phyloP scores from a whole-genome alignment of 2,113 vertebrate species.

The Theristicus caerulescens region DNA sequence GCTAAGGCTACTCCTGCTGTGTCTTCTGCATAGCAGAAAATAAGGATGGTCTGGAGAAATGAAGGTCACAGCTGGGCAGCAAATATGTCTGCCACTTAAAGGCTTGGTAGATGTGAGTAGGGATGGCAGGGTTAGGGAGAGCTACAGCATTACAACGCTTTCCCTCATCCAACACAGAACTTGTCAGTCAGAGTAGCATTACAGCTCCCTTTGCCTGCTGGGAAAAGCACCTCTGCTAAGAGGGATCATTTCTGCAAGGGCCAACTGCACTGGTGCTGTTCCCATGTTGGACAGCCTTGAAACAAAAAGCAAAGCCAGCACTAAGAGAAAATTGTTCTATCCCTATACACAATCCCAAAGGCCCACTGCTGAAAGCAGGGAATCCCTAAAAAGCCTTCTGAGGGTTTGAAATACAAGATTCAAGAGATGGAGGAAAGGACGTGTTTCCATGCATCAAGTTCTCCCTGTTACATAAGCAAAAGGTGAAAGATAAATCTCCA shows the following conservation, averaged over 20 bases:
- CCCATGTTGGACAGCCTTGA: background rate
- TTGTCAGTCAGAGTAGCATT: background rate
- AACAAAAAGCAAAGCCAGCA: background rate
- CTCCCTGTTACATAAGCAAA: background rate
- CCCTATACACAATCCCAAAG: background rate
- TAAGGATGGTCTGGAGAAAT: background rate
- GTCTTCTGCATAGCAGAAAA: background rate
- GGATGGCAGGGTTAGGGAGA: background rate
- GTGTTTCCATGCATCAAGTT: background rate
- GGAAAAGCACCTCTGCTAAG: background rate
- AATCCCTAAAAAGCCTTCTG: background rate
- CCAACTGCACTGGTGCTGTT: background rate
- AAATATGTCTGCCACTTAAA: background rate
- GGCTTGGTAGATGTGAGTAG: background rate
- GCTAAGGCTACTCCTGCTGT: background rate
- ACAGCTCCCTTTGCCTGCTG: background rate
- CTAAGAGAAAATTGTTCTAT: background rate
- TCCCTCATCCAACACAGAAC: background rate
- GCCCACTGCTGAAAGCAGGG: background rate
- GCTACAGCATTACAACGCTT: background rate
- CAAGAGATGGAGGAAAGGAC: background rate
- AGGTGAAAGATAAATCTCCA: background rate
- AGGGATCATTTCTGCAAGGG: background rate
- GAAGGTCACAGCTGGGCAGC: background rate
- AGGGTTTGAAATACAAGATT: background rate